Conservation (phyloP, 2,113 vertebrate species). For the Pachyramphus minor region DNA sequence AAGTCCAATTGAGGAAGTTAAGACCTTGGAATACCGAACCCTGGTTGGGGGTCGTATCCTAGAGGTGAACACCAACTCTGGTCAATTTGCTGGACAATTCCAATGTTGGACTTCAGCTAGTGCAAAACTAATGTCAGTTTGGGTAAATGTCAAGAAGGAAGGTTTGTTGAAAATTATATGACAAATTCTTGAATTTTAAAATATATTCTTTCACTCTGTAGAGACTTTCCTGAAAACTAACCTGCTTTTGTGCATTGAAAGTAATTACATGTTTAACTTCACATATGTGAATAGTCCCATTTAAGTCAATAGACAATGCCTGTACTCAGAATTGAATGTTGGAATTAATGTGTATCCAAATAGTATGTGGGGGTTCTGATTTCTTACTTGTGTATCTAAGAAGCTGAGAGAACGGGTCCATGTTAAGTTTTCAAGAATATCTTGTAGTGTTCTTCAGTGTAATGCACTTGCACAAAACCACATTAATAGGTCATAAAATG, state of each 20-base stretch:
- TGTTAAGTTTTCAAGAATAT: background rate
- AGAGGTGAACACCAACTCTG: conserved; percentile 76
- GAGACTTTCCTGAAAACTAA: background rate
- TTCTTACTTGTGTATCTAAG: background rate
- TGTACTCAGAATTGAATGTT: background rate
- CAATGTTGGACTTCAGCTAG: conserved; percentile 69
- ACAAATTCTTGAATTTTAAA: conserved; percentile 42
- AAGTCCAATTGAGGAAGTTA: conserved; percentile 60
- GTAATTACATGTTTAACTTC: background rate
- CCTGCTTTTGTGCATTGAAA: background rate
- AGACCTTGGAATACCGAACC: conserved; percentile 61
- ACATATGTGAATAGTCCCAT: background rate
- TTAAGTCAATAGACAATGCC: background rate
- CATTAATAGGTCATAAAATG: background rate
- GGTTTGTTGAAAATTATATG: conserved; percentile 68
- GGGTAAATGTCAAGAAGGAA: conserved; percentile 76
- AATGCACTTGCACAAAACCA: background rate
- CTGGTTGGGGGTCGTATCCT: conserved; percentile 77
- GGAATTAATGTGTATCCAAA: background rate
- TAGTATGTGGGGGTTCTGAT: background rate
- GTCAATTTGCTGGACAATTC: conserved; percentile 70
- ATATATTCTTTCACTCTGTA: background rate
- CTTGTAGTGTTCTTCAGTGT: background rate
- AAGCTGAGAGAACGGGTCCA: background rate
- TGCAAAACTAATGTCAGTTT: conserved; percentile 72